Conservation (phyloP, 2,113 vertebrate species). For the Albula glossodonta region DNA sequence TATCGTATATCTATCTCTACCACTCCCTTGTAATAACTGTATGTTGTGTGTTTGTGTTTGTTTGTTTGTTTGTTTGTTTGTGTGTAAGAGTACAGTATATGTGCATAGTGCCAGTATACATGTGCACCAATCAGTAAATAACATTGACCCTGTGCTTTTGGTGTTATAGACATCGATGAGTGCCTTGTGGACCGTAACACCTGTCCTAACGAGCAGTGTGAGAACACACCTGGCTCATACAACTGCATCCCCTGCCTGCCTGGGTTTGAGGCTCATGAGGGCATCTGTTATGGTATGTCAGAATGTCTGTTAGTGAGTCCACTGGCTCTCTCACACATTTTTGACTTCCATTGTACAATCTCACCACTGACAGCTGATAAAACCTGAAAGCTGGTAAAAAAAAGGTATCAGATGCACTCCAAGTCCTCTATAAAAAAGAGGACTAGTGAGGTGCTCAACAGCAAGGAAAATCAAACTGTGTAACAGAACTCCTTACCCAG, state of each 20-base stretch:
- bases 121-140: background rate
- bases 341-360: background rate
- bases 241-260: conserved; percentile 81
- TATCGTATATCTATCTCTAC: too few relatives aligned
- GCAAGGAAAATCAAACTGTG: too few relatives aligned
- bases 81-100: background rate
- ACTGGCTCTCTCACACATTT: background rate
- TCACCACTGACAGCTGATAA: too few relatives aligned
- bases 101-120: background rate
- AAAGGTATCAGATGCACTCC: too few relatives aligned
- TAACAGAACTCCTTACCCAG: too few relatives aligned
- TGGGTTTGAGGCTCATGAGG: conserved; percentile 74
- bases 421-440: too few relatives aligned
- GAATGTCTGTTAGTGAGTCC: too few relatives aligned
- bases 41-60: background rate
- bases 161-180: conserved; percentile 78
- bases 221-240: conserved; percentile 81
- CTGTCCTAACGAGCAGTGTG: conserved; percentile 80
- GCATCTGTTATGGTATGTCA: conserved; percentile 78
- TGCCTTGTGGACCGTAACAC: conserved; percentile 68
- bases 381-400: too few relatives aligned
- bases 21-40: too few relatives aligned
- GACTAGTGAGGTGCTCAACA: too few relatives aligned
- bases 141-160: background rate
- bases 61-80: background rate